Evolutionary conservation across 2,113 vertebrate genomes (phyloP).

Genomic region (Oceanites oceanicus): DNA sequence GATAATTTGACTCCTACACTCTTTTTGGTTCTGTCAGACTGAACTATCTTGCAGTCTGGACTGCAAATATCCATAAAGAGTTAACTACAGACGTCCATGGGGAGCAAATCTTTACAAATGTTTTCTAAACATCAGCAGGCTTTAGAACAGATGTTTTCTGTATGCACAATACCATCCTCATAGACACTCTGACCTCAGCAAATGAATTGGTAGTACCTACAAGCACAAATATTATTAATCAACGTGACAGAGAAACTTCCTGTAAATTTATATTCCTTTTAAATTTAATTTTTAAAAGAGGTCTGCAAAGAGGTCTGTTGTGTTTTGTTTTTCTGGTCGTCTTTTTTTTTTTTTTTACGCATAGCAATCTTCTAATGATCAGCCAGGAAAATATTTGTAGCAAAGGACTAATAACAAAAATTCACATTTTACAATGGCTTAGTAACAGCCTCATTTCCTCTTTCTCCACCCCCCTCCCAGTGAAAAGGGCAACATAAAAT

Average conservation of each 20-base stretch:
- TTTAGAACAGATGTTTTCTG: not conserved
- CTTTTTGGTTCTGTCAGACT: not conserved
- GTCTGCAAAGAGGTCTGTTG: not conserved
- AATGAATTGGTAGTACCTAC: not conserved
- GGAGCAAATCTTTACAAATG: not conserved
- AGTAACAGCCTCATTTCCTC: not conserved
- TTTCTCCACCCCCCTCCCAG: not conserved
- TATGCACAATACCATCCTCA: not conserved
- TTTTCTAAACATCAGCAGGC: not conserved
- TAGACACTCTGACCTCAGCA: not conserved
- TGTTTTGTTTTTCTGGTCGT: not conserved
- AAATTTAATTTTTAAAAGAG: not conserved
- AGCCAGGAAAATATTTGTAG: not conserved
- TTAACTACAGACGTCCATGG: conserved; percentile 7
- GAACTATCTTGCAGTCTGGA: not conserved
- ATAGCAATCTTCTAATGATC: not conserved
- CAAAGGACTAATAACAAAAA: not conserved
- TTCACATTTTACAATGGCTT: not conserved
- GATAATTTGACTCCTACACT: not conserved
- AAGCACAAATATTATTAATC: conserved; percentile 39
- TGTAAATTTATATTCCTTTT: not conserved
- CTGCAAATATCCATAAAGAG: not conserved
- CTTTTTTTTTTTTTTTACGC: not conserved
- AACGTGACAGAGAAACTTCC: conserved; percentile 24
- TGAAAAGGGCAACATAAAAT: not conserved